phyloP scores from a whole-genome alignment of 2,888 invertebrate species.

The Protodeltote pygarga region DNA sequence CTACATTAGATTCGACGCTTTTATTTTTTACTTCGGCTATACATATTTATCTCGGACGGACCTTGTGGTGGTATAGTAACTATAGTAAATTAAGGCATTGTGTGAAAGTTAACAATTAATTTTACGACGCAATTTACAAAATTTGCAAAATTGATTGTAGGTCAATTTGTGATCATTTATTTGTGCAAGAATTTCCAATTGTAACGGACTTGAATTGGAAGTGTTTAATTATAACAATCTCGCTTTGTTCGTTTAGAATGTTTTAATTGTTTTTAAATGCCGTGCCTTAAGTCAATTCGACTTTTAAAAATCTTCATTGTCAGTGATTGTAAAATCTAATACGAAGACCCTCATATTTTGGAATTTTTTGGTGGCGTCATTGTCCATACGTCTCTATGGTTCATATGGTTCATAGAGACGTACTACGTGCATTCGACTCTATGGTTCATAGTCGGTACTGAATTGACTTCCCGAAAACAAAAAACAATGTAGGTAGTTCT shows the following conservation, averaged over 20 bases:
- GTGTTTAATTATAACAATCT: conserved; percentile 23
- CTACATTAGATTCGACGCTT: conserved; percentile 56
- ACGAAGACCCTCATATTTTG: too few relatives aligned
- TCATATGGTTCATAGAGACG: too few relatives aligned
- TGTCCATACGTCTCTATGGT: too few relatives aligned
- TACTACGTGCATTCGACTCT: too few relatives aligned
- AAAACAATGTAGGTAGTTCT: too few relatives aligned
- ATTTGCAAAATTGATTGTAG: conserved; percentile 36
- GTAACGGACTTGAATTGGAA: conserved; percentile 38
- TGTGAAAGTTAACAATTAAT: conserved; percentile 50
- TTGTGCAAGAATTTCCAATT: conserved; percentile 29
- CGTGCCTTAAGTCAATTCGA: conserved; percentile 3
- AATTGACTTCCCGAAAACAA: conserved; percentile 1
- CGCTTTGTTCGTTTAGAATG: not conserved
- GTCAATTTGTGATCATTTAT: conserved; percentile 41
- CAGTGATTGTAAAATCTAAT: too few relatives aligned
- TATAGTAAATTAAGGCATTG: conserved; percentile 37
- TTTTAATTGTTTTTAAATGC: conserved; percentile 7
- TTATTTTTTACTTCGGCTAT: conserved; percentile 50
- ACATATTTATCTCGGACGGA: conserved; percentile 46
- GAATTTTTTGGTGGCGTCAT: too few relatives aligned
- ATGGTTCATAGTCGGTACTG: too few relatives aligned
- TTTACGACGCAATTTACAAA: conserved; percentile 41
- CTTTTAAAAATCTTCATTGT: too few relatives aligned
- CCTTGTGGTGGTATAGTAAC: too few relatives aligned